Evolutionary conservation across 1,140 invertebrate species (phyloP), one percentile per base, ranked within the genome.

Genomic region (Rhopalosiphum maidis): DNA sequence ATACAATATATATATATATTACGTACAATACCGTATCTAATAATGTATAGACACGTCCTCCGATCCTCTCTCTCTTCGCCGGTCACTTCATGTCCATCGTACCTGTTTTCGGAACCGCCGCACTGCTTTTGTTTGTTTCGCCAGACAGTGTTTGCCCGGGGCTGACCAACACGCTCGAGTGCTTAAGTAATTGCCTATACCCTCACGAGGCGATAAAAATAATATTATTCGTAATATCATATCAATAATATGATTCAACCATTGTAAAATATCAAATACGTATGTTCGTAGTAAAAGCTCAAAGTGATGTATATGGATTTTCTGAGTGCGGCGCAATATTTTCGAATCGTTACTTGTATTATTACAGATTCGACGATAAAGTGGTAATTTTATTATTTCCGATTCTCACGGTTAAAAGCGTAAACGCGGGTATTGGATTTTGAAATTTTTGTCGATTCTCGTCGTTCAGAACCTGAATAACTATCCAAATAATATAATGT

Each of bases 151-250:
- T 54, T 88, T 37, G 1, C 46, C 43, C 6, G 25, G n/a, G 46
- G 46, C 86, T 51, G 30, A 35, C 86, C 6, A 88, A 88, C 18
- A 48, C 22, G 23, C 86, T 88, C 7, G 1, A 22, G n/a, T 51
- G 46, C 46, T 88, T 51, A 88, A 88, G 86, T 88, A 25, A 88
- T 88, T 88, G 86, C 86, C 86, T 51, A 51, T 88, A 68, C 22
- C 15, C 86, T 30, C 86, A 4, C 86, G 86, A 51, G 2, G 21
- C 23, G 1, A 35, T 35, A 37, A 3, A 25, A 25, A 43, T 43
- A 86, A 15, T 43, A 43, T 30, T 30, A 41, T 41, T 86, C 25
- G 5, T 41, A 11, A 37, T 37, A 37, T 37, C 37, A 37, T 37
- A 37, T 37, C 23, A 0, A 41, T 41, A 86, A 68, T 46, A 46